Evolutionary conservation across 2,888 invertebrate species (phyloP), one percentile per base, ranked within the genome.

Genomic region (Tetragnatha montana): DNA sequence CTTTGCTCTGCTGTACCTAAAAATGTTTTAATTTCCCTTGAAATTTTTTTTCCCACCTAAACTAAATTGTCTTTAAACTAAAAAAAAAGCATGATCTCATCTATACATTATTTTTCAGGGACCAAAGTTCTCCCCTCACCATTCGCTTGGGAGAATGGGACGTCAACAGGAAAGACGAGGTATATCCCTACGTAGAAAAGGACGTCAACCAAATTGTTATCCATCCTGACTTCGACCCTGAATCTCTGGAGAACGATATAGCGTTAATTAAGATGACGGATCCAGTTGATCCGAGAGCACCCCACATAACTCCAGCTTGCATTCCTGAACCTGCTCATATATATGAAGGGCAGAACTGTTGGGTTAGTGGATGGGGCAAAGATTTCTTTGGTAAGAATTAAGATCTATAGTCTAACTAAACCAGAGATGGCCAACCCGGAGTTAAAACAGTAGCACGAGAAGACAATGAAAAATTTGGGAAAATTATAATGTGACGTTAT

Each of bases 341-440:
- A 92, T 97, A 96, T 93, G 95, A 96, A n/a, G 96, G 95, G 68
- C 95, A 96, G 81, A 95, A 98, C 91, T 99, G 99, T 94, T 98
- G 97, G 96, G 98, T 98, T 2, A 97, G 98, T 17, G 98, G 98
- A 19, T 99, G 99, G 98, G 98, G 98, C 90, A 98, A 99, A 94
- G 97, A 98, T 93, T 97, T 98, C 14, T 99, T 98, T 92, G 98
- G 98, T 89, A 75, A 89, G 74, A 10, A 10, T 3, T 4, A 35
- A 35, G 35, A 35, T 35, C 35, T 35, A 35, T 35, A 35, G 35
- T 35, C 4, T 4, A 35, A 4, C 4, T 4, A 35, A 4, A 35
- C 35, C 35, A 35, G 35, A 4, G 35, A 35, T 35, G 35, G 35
- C 35, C 35, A 35, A 35, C 35, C 35, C 35, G 35, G 35, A 35